These are phyloP conservation scores for Eulemur mongoz DNA, from an alignment of 2,797 vertebrate genomes.

Conservation along the genomic window DNA sequence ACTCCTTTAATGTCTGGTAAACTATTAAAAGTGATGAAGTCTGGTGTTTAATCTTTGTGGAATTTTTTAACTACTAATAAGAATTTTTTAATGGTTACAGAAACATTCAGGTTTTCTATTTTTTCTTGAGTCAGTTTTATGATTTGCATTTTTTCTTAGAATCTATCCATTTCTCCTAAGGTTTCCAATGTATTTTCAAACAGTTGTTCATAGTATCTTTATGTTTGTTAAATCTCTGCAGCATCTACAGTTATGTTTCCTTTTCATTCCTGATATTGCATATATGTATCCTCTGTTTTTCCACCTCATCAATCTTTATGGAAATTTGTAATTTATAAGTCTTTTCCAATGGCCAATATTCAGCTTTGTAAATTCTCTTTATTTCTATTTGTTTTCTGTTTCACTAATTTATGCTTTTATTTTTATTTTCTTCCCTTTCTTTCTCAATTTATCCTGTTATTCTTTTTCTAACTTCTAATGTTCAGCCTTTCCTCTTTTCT, in stretches of 20 bases:
- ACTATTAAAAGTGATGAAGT: neutral
- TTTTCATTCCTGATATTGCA: neutral
- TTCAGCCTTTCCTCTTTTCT: neutral
- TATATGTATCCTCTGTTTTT: neutral
- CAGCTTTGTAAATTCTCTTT: neutral
- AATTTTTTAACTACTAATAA: constrained; percentile 27
- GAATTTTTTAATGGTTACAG: neutral
- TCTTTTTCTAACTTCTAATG: neutral
- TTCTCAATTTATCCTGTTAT: neutral
- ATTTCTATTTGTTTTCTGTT: neutral
- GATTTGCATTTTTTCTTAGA: neutral
- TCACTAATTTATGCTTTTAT: neutral
- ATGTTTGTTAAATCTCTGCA: neutral
- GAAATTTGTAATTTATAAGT: neutral
- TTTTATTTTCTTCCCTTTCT: neutral
- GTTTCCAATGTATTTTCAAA: neutral
- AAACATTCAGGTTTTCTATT: neutral
- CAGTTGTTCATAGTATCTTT: neutral
- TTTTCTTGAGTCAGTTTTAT: constrained; percentile 41
- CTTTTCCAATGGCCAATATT: neutral
- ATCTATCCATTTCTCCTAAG: neutral
- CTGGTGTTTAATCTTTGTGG: neutral
- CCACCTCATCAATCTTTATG: neutral
- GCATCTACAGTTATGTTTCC: neutral
- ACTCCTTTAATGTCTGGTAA: neutral